Conservation (phyloP, 1,140 invertebrate species). For the Aphidius gifuensis region DNA sequence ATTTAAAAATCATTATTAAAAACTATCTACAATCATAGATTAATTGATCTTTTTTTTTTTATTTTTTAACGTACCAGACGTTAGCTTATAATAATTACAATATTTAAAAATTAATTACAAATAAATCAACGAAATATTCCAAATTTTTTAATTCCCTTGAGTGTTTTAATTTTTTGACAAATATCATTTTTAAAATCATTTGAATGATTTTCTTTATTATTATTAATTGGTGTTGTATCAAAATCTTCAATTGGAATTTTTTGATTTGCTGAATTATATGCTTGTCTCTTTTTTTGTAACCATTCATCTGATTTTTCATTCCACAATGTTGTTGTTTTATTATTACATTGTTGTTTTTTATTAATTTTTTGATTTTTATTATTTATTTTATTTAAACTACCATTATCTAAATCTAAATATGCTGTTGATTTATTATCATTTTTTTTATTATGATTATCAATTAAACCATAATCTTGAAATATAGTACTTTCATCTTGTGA, state of each 20-base stretch:
- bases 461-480: constrained; percentile 48
- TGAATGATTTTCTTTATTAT: constrained; percentile 29
- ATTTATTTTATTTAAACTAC: constrained; percentile 20
- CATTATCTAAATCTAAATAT: constrained; percentile 35
- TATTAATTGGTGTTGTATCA: constrained; percentile 39
- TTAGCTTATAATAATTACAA: no score
- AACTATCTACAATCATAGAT: not conserved
- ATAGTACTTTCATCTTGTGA: constrained; percentile 41
- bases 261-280: constrained; percentile 41
- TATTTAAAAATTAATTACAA: no score
- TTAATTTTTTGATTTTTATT: constrained; percentile 17
- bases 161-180: no score
- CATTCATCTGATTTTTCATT: constrained; percentile 46
- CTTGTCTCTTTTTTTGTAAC: constrained; percentile 44
- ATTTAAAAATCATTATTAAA: constrained; percentile 3
- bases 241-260: constrained; percentile 27
- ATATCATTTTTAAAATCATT: constrained; percentile 30
- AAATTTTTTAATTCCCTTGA: constrained; percentile 33
- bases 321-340: constrained; percentile 35
- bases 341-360: not conserved
- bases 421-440: constrained; percentile 33
- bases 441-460: constrained; percentile 32
- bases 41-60: not conserved
- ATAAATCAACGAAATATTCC: constrained; percentile 42
- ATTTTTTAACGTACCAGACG: not conserved